A percentile compares a stretch with the other conserved stretches of the same genome.
Evolutionary conservation across 92 coral and sea anemone genomes (phyloP).

Genomic region (Palythoa heliodiscus): DNA sequence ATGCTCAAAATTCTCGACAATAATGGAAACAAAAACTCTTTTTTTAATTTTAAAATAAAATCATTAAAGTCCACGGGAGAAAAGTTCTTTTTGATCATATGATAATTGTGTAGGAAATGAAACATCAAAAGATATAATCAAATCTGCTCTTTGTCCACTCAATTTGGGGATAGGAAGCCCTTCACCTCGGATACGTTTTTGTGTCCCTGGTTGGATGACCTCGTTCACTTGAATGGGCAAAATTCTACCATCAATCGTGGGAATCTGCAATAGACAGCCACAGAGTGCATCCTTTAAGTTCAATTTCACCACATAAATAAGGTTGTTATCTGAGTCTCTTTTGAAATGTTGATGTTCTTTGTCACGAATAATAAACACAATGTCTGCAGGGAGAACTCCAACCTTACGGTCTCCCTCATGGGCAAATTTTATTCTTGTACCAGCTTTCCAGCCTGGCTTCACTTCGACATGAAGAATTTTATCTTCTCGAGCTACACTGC

Average conservation of each 20-base stretch:
- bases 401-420: constrained; percentile 77
- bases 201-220: constrained; percentile 95
- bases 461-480: constrained; percentile 82
- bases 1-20: neutral
- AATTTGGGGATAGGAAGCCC: constrained; percentile 91
- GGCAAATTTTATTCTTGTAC: constrained; percentile 82
- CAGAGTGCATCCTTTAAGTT: constrained; percentile 81
- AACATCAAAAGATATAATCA: constrained; percentile 92
- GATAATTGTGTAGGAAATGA: constrained; percentile 88
- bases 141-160: constrained; percentile 75
- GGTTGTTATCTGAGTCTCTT: constrained; percentile 91
- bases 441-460: constrained; percentile 99
- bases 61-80: constrained; percentile 42
- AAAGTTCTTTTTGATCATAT: constrained; percentile 71
- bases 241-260: constrained; percentile 84
- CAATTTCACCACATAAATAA: constrained; percentile 83
- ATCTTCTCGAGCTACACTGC: constrained; percentile 62
- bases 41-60: neutral
- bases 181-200: constrained; percentile 86
- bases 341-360: constrained; percentile 89
- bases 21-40: neutral
- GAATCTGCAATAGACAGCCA: constrained; percentile 83
- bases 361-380: constrained; percentile 80
- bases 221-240: constrained; percentile 86
- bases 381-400: constrained; percentile 86